Base-by-base conservation (phyloP, 1,140 invertebrate genomes). In the Zaprionus gabonicus region DNA sequence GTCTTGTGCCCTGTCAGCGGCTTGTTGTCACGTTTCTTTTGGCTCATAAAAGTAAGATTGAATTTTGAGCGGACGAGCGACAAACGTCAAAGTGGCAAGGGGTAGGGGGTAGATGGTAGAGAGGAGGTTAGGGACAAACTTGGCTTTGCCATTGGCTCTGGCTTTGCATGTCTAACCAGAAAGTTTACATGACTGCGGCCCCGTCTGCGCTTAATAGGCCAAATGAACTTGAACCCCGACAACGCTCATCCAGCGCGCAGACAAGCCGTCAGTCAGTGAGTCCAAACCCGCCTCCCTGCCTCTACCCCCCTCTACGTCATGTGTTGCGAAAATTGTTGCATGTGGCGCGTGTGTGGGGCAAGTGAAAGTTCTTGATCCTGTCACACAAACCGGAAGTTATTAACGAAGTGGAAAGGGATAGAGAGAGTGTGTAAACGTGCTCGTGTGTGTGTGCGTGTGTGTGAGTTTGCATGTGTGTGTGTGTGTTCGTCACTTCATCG, bases 21-120 rank as follows among this genome's bases (percentile, higher is more conserved):
- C 85, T 75, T 90, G 85, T 90, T 90, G 85, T 88, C 85, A 88
- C 85, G 85, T 90, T 90, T 80, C 81, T 80, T 62, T 74, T 82
- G 85, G 34, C 85, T 88, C 85, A 85, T 88, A 88, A 88, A 90
- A 88, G 81, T 82, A 74, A 90, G 85, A 88, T 88, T 88, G 85
- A 88, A 90, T 87, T 90, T 90, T 87, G 81, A 90, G 71, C 81
- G 81, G 84, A 67, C 55, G 75, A 34, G 56, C 82, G 55, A 71
- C 49, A 76, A 84, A 72, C 67, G 65, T 60, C 78, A 36, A 56
- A 68, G 56, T 25, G 27, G 34, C 13, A 27, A 20, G 9, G 2
- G 17, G 56, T 7, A 3, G 31, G 9, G 31, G 31, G 28, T 9
- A 23, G 36, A 10, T 9, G 17, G 28, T 9, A 5, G 31, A 13